These are phyloP conservation scores for Pipistrellus pygmaeus DNA, from an alignment of 2,797 vertebrate genomes.

Conservation along the genomic window DNA sequence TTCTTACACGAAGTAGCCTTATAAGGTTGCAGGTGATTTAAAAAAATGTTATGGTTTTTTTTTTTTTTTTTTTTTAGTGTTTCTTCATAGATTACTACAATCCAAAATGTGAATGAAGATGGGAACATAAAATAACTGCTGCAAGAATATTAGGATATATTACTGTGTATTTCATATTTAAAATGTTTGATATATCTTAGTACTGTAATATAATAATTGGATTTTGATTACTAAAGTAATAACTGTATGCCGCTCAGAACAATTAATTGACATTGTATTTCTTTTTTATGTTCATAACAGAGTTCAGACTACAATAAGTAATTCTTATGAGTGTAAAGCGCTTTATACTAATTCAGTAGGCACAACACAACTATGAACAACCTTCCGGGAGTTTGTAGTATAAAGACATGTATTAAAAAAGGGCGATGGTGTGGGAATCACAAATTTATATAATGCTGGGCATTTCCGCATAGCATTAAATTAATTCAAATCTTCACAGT, in stretches of 20 bases:
- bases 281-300: conserved; percentile 10
- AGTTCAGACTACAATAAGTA: not conserved
- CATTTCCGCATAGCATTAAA: not conserved
- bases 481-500: not conserved
- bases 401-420: not conserved
- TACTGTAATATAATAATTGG: not conserved
- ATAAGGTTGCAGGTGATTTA: not conserved
- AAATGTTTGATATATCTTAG: not conserved
- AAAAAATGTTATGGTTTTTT: not conserved
- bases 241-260: not conserved
- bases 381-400: not conserved
- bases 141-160: not conserved
- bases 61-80: not conserved
- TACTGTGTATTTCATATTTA: not conserved
- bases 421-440: not conserved
- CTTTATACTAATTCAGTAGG: not conserved
- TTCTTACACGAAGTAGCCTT: not conserved
- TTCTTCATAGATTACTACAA: not conserved
- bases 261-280: not conserved
- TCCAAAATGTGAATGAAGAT: not conserved
- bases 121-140: not conserved
- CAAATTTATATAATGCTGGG: not conserved
- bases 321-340: not conserved
- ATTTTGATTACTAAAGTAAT: not conserved
- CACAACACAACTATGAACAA: not conserved